A percentile compares a stretch with the other conserved stretches of the same genome.
phyloP scores from a whole-genome alignment of 2,797 vertebrate species.

The Borostomias antarcticus region DNA sequence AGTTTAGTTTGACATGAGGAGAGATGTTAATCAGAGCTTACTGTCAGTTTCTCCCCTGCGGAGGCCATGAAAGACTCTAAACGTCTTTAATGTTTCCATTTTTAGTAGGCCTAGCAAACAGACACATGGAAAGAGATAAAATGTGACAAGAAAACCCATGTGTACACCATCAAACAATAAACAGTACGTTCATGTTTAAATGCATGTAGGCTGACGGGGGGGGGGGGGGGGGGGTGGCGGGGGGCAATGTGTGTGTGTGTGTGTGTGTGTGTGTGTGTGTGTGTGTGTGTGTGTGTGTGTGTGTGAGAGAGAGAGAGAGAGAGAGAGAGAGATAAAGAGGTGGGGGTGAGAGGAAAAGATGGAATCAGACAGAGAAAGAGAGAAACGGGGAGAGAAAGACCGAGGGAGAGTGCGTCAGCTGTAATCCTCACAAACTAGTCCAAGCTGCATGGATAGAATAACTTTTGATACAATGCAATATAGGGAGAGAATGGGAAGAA shows the following conservation, averaged over 20 bases:
- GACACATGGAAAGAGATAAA: background rate
- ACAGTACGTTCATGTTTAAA: background rate
- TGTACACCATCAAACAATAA: too few species aligned
- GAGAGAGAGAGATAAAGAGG: constrained; percentile 16
- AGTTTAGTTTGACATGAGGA: constrained; percentile 1
- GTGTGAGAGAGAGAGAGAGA: background rate
- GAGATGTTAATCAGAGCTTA: constrained; percentile 2
- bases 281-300: background rate
- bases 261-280: constrained; percentile 24
- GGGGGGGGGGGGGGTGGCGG: constrained; percentile 2
- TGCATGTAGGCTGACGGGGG: background rate
- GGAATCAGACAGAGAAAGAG: background rate
- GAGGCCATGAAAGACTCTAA: background rate
- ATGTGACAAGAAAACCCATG: too few species aligned
- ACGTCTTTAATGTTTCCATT: background rate
- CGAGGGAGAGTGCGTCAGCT: too few species aligned
- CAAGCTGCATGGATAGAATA: too few species aligned
- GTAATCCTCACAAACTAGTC: too few species aligned
- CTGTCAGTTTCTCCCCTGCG: constrained; percentile 7
- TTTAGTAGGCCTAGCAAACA: background rate
- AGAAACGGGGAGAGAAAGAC: background rate
- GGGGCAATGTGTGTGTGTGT: constrained; percentile 3
- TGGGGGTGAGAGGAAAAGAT: background rate
- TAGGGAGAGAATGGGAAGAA: too few species aligned
- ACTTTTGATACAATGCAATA: too few species aligned